Evolutionary conservation across 2,797 vertebrate species (phyloP).

Genomic region (Pagetopsis macropterus): DNA sequence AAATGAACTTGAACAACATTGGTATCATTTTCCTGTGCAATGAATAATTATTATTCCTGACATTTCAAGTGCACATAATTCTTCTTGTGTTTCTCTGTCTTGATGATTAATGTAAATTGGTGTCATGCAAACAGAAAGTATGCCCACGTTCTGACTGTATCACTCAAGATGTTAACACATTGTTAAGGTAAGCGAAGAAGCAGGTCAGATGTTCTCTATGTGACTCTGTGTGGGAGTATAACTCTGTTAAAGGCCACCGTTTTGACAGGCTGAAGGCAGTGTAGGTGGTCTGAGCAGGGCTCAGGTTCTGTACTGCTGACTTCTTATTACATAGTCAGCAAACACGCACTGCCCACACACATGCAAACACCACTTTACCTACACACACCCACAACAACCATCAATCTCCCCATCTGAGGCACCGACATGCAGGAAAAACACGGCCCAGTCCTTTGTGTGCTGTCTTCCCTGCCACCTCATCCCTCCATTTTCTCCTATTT

Average conservation of each 20-base stretch:
- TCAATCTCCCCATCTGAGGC: constrained; percentile 25
- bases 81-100: not conserved
- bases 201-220: not conserved
- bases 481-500: constrained; percentile 44
- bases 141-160: not conserved
- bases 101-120: too few relatives aligned
- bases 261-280: constrained; percentile 34
- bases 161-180: too few relatives aligned
- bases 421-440: constrained; percentile 30
- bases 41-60: not conserved
- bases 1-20: not conserved
- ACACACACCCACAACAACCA: constrained; percentile 25
- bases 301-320: constrained; percentile 61
- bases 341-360: constrained; percentile 17
- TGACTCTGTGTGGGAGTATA: constrained; percentile 24
- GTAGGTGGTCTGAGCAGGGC: constrained; percentile 59
- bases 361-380: constrained; percentile 25
- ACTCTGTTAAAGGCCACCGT: constrained; percentile 20
- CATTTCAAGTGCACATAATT: not conserved
- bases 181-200: not conserved
- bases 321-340: constrained; percentile 58
- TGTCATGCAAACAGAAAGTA: not conserved
- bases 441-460: not conserved
- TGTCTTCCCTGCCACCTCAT: constrained; percentile 48
- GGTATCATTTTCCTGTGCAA: not conserved